Base-by-base conservation (phyloP, 2,113 vertebrate species). In the Carassius gibelio region DNA sequence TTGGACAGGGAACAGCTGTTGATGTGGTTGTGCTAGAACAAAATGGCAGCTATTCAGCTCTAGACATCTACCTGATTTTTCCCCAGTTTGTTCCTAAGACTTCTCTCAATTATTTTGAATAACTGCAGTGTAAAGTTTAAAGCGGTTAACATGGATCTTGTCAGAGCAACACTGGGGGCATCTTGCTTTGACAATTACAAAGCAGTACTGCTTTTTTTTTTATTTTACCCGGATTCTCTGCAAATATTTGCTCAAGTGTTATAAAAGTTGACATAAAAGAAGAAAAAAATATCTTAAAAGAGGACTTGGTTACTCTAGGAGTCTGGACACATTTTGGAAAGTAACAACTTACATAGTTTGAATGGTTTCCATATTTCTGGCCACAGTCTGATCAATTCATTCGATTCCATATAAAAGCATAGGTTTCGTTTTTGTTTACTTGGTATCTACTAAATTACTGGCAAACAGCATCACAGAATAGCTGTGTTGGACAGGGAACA, bases 1-100 rank as follows among this genome's bases (percentile, higher is more conserved):
- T 30, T 75, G 30, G 76, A 69, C 84, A 64, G 57, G 21, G 59
- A 50, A 72, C 78, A 86, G 57, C 69, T 86, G 84, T 81, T 86
- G 68, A 36, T 38, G 42, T 52, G 42, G 50, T 62, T 81, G 55
- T 19, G 17, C 11, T 9, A 26, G 52, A 6, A 62, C 69, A 86
- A 86, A 75, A 86, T 81, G 84, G 84, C 84, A 17, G 59, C 21
- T 57, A 4, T 62, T 85, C 77, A 45, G 55, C 72, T 52, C 26
- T 14, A 26, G 21, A 14, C 17, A 55, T 77, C 75, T n/a, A 7
- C 42, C 45, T 23, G 69, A 38, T 66, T 59, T n/a, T 4, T 6
- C 5, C 21, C 26, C 17, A 50, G n/a, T 30, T 9, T 50, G 14
- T 10, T 1, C 50, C 64, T 71, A 71, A 8, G 48, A 5, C 10